Conservation (phyloP, 1,140 invertebrate species). For the Drosophila kurseongensis region DNA sequence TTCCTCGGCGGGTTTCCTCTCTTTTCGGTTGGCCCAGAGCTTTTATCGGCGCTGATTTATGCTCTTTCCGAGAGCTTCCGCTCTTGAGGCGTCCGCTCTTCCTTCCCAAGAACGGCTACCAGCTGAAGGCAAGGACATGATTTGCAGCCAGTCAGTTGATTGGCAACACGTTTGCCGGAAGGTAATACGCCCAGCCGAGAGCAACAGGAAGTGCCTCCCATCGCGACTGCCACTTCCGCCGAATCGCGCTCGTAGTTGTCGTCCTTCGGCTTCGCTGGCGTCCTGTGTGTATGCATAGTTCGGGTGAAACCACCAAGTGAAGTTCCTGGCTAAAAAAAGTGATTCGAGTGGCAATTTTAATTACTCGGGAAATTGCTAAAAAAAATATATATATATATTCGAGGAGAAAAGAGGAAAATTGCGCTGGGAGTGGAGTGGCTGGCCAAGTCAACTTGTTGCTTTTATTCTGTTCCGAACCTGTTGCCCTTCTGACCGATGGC, state of each 20-base stretch:
- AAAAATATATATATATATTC: conserved; percentile 4
- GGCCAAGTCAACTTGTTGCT: conserved; percentile 69
- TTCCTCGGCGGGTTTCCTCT: conserved; percentile 5
- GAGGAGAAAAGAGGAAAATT: conserved; percentile 1
- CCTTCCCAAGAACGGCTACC: conserved; percentile 6
- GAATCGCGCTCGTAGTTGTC: conserved; percentile 36
- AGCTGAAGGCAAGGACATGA: conserved; percentile 62
- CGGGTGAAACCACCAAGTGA: conserved; percentile 21
- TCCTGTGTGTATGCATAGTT: conserved; percentile 47
- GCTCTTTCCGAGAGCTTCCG: conserved; percentile 52
- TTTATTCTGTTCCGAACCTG: conserved; percentile 3
- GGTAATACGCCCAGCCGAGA: conserved; percentile 57
- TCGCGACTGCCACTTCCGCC: conserved; percentile 23
- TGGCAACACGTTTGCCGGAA: conserved; percentile 84
- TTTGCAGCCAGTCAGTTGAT: conserved; percentile 78
- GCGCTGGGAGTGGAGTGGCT: conserved; percentile 2
- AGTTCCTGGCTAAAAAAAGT: conserved; percentile 20
- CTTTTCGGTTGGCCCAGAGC: conserved; percentile 34
- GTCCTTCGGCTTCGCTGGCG: conserved; percentile 10
- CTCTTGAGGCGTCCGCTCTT: conserved; percentile 40
- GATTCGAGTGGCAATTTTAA: conserved; percentile 47
- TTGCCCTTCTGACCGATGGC: conserved; percentile 37
- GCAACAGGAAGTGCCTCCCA: conserved; percentile 49
- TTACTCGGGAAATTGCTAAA: conserved; percentile 13
- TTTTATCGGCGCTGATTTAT: conserved; percentile 51